Conservation (phyloP, 2,888 invertebrate genomes). For the Physocephala rufipes region DNA sequence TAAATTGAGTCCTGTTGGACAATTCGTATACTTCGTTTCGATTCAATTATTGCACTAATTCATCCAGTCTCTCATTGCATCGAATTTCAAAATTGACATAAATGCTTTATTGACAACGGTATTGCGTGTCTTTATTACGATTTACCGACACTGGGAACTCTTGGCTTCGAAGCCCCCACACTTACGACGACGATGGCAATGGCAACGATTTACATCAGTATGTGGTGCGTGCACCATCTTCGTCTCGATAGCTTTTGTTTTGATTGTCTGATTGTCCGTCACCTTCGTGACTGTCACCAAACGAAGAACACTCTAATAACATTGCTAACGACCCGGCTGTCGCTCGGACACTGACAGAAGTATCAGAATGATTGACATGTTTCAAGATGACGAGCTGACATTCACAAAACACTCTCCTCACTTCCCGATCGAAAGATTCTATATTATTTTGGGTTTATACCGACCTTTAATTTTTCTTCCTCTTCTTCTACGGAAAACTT, state of each 20-base stretch:
- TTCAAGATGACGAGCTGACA: constrained; percentile 29
- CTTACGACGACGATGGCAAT: too few species aligned
- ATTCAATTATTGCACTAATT: neutral
- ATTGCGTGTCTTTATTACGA: neutral
- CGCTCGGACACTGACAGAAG: constrained; percentile 2
- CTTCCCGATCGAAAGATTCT: constrained; percentile 15
- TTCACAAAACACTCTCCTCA: constrained; percentile 36
- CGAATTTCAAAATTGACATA: neutral
- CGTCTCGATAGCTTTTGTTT: constrained; percentile 16
- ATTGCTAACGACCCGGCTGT: neutral
- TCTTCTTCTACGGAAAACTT: constrained; percentile 31
- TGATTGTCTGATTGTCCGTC: constrained; percentile 20
- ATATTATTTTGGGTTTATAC: constrained; percentile 18
- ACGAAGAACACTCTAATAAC: constrained; percentile 41
- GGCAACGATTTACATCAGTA: too few species aligned
- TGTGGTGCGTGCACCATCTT: constrained; percentile 36
- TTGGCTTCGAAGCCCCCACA: too few species aligned
- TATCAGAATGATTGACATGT: neutral
- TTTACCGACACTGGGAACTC: neutral
- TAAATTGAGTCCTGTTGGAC: neutral
- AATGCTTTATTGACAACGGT: neutral
- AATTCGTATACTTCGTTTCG: constrained; percentile 5
- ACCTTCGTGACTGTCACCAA: constrained; percentile 8
- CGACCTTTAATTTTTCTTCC: constrained; percentile 19
- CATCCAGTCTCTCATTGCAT: neutral